Conservation (phyloP, 2,888 invertebrate species). For the Harpagoxenus sublaevis region DNA sequence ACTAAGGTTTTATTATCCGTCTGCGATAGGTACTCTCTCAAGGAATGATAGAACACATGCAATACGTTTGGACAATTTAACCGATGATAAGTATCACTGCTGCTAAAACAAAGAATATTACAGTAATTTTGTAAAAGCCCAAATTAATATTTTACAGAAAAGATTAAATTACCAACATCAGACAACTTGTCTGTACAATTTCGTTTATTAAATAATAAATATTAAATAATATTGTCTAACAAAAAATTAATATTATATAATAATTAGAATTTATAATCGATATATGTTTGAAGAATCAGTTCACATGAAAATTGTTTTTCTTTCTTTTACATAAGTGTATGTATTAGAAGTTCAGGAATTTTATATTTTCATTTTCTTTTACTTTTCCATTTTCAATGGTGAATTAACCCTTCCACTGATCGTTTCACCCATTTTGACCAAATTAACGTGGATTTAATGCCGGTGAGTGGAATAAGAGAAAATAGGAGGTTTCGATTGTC, state of each 20-base stretch:
- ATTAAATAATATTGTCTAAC: neutral
- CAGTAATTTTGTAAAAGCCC: neutral
- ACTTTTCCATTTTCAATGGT: constrained; percentile 56
- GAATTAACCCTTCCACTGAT: constrained; percentile 67
- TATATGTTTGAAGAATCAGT: neutral
- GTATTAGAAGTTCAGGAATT: neutral
- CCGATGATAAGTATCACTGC: neutral
- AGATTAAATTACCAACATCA: neutral
- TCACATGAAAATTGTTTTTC: neutral
- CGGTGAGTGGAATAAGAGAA: constrained; percentile 34
- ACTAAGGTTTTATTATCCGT: constrained; percentile 22
- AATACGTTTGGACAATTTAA: constrained; percentile 22
- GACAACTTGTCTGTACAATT: neutral
- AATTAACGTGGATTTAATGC: constrained; percentile 65
- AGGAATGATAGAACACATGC: constrained; percentile 24
- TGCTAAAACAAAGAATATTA: neutral
- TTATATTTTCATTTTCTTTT: neutral
- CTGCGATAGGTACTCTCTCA: constrained; percentile 29
- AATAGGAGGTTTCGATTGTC: constrained; percentile 47
- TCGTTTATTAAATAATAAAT: neutral
- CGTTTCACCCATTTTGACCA: constrained; percentile 58
- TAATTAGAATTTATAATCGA: neutral
- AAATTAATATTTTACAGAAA: neutral
- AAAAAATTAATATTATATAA: neutral
- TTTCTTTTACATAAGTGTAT: neutral